Conservation (phyloP, 2,797 vertebrate species). For the Acanthopagrus latus region DNA sequence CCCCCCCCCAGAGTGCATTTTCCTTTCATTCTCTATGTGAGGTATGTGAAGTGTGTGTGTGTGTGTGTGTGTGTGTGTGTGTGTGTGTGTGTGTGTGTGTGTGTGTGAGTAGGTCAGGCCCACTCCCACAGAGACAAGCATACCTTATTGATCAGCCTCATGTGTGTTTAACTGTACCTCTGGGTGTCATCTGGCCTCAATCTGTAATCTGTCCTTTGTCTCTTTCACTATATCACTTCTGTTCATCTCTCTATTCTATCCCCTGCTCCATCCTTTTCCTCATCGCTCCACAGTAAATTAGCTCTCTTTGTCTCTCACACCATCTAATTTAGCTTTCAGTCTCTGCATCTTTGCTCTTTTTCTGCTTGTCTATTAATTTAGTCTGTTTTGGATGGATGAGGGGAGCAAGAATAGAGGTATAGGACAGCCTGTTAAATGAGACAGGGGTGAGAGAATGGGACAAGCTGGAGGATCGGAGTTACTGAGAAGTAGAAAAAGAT, state of each 20-base stretch:
- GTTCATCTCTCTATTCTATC: conserved; percentile 37
- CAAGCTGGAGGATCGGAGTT: conserved; percentile 40
- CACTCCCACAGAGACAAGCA: conserved; percentile 13
- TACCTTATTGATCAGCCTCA: conserved; percentile 63
- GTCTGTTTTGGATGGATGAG: conserved; percentile 25
- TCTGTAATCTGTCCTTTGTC: conserved; percentile 41
- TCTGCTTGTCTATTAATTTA: conserved; percentile 44
- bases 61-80: neutral
- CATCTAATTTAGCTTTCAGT: conserved; percentile 42
- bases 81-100: conserved; percentile 1
- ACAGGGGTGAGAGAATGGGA: conserved; percentile 18
- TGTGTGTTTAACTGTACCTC: conserved; percentile 66
- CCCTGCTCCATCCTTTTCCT: conserved; percentile 15
- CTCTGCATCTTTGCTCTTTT: conserved; percentile 28
- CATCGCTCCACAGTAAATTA: neutral
- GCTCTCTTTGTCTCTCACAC: conserved; percentile 14
- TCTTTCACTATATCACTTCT: conserved; percentile 38
- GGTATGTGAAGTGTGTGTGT: conserved; percentile 1
- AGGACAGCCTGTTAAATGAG: conserved; percentile 38
- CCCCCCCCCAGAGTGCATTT: conserved; percentile 34
- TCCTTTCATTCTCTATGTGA: conserved; percentile 38
- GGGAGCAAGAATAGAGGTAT: conserved; percentile 15
- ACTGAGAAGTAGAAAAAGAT: conserved; percentile 1
- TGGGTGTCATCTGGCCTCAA: conserved; percentile 54
- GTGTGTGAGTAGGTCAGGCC: conserved; percentile 13